These are phyloP conservation scores for Eudemis profundana DNA, from an alignment of 2,888 invertebrate genomes.

Conservation along the genomic window DNA sequence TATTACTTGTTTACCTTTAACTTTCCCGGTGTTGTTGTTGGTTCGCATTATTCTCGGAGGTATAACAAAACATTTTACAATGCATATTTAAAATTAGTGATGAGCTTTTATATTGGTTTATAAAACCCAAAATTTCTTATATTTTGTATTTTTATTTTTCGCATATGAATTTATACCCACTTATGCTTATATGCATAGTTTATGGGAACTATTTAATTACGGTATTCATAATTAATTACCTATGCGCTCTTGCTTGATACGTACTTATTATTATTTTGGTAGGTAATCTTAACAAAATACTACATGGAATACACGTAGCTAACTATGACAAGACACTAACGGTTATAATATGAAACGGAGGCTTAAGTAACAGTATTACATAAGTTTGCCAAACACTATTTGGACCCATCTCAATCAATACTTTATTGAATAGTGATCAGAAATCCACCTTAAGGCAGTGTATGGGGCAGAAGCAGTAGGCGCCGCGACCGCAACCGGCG, in stretches of 20 bases:
- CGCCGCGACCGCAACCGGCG: constrained; percentile 64
- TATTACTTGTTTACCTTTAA: constrained; percentile 61
- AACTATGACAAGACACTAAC: too few species aligned
- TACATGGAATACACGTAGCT: too few species aligned
- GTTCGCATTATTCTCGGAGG: constrained; percentile 1
- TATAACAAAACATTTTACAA: background rate
- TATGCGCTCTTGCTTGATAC: too few species aligned
- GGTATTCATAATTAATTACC: too few species aligned
- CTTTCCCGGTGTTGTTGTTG: constrained; percentile 44
- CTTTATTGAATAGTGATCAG: constrained; percentile 68
- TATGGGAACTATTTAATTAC: too few species aligned
- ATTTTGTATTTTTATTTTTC: too few species aligned
- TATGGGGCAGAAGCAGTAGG: constrained; percentile 22
- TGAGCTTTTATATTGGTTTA: too few species aligned
- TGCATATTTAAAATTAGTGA: background rate
- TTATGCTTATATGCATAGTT: too few species aligned
- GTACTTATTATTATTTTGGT: too few species aligned
- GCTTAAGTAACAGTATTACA: constrained; percentile 8
- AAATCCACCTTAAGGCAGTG: constrained; percentile 53
- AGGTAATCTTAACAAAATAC: too few species aligned
- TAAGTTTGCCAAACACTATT: constrained; percentile 32
- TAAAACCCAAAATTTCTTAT: too few species aligned
- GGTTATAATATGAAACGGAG: background rate
- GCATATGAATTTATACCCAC: too few species aligned
- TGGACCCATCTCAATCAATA: constrained; percentile 52